Evolutionary conservation across 2,797 vertebrate genomes (phyloP).

Genomic region (Pteropus rufus): DNA sequence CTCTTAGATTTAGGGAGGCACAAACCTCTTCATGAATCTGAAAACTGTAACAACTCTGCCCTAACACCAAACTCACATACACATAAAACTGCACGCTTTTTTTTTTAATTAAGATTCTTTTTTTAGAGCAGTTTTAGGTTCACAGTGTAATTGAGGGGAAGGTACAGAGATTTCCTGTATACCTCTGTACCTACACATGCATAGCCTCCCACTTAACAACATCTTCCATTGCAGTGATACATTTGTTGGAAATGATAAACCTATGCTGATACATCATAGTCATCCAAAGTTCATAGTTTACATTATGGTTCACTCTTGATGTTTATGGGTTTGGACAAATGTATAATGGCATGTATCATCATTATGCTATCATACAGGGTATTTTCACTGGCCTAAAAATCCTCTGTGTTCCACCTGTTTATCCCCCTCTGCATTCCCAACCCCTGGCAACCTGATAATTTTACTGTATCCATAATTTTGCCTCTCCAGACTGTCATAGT

Average conservation of each 20-base stretch:
- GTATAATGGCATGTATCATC: not conserved
- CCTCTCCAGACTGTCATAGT: not conserved
- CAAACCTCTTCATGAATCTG: slow-evolving; percentile 12
- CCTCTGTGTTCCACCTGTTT: not conserved
- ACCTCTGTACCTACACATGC: not conserved
- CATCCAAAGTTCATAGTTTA: not conserved
- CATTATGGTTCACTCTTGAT: not conserved
- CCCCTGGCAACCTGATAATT: not conserved
- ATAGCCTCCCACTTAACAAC: not conserved
- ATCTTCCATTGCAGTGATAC: not conserved
- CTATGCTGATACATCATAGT: not conserved
- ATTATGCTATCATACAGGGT: not conserved
- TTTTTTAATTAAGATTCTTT: not conserved
- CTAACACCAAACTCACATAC: not conserved
- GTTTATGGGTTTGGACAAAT: not conserved
- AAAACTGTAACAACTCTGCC: not conserved
- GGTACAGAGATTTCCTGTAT: not conserved
- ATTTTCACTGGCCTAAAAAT: not conserved
- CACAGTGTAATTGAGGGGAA: not conserved
- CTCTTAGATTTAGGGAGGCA: not conserved
- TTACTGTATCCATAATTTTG: not conserved
- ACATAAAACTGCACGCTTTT: not conserved
- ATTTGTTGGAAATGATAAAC: not conserved
- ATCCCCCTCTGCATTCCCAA: not conserved
- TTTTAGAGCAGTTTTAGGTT: not conserved